Percentiles rank a stretch among this genome's conserved stretches.
phyloP scores from a whole-genome alignment of 2,888 invertebrate species.

The Piscicola geometra region DNA sequence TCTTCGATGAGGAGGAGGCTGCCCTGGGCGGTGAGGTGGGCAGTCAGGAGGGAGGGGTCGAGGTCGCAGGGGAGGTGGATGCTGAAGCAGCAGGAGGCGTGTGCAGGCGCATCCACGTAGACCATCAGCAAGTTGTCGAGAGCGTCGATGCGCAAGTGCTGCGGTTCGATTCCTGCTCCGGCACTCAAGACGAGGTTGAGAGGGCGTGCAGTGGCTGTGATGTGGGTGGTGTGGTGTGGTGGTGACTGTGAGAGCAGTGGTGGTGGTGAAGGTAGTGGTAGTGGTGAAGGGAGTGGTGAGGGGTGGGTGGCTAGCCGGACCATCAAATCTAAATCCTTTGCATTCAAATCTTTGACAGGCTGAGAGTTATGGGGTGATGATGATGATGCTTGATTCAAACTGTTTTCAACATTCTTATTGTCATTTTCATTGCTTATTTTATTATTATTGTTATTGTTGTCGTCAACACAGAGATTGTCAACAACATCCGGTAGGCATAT shows the following conservation, averaged over 20 bases:
- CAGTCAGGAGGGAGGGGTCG: constrained; percentile 12
- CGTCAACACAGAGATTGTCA: not conserved
- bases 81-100: not conserved
- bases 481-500: constrained; percentile 3
- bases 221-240: not conserved
- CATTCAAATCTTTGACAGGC: no score
- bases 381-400: no score
- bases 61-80: constrained; percentile 17
- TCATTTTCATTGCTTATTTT: no score
- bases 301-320: no score
- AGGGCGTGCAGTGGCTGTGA: not conserved
- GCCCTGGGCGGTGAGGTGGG: constrained; percentile 23
- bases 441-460: no score
- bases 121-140: constrained; percentile 17
- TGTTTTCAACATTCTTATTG: no score
- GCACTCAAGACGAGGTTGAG: constrained; percentile 8
- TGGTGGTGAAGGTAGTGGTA: no score
- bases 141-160: constrained; percentile 20
- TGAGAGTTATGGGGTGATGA: no score
- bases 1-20: constrained; percentile 25
- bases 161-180: constrained; percentile 17
- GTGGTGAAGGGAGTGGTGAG: no score
- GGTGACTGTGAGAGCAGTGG: no score
- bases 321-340: no score
- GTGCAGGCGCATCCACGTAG: not conserved